Evolutionary conservation across 2,797 vertebrate species (phyloP).

Genomic region (Garrulus glandarius): DNA sequence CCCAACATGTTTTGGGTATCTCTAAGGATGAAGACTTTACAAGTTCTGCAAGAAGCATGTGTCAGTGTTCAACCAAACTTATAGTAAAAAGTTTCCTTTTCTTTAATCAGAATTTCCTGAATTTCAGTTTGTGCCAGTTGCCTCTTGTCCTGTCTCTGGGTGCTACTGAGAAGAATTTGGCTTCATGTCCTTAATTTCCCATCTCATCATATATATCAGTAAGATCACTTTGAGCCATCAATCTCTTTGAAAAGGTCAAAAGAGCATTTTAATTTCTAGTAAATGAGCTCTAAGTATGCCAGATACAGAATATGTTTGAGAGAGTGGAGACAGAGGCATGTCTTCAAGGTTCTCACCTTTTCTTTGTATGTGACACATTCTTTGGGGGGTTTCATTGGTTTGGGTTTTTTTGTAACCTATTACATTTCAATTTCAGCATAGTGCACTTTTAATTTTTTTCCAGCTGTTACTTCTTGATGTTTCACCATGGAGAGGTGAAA

Average conservation of each 20-base stretch:
- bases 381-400: neutral
- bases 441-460: neutral
- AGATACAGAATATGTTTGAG: neutral
- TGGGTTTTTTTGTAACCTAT: neutral
- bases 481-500: neutral
- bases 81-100: neutral
- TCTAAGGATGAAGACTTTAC: neutral
- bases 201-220: neutral
- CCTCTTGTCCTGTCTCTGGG: neutral
- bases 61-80: neutral
- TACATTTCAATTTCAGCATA: rapidly evolving
- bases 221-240: neutral
- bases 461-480: neutral
- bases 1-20: neutral
- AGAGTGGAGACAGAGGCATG: neutral
- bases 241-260: neutral
- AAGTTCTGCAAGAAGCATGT: neutral
- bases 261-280: neutral
- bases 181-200: neutral
- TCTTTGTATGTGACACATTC: neutral
- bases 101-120: neutral
- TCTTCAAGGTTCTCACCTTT: neutral
- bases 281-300: neutral
- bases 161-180: neutral
- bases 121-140: neutral